Evolutionary conservation across 2,113 vertebrate genomes (phyloP), one percentile per base, ranked within the genome.

Genomic region (Aythya baeri): DNA sequence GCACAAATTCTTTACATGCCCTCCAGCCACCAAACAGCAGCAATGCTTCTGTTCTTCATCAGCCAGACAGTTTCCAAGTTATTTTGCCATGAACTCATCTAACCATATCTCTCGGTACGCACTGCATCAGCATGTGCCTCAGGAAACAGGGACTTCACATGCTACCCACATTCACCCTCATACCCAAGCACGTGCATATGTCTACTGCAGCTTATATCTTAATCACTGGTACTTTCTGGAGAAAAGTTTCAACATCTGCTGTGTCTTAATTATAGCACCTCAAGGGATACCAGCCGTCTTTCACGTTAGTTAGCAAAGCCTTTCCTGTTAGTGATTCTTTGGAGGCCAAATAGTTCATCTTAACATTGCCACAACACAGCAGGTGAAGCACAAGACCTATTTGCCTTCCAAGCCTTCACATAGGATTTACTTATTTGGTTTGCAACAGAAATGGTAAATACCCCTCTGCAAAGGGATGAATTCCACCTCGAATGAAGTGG

Each of bases 241-340:
- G 70, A 86, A 93, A 93, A 93, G 88, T 75, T 91, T 91, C 78
- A 96, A 68, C 83, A 92, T 83, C 91, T 96, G 86, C 88, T 93
- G 41, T 73, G 65, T 89, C 86, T 96, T 97, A 94, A 97, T 95
- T 91, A 95, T 5, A 82, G 67, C 78, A 75, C 66, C 96, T 87
- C 91, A 43, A 85, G 95, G 88, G 95, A 87, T 59, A 76, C 58
- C 66, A 92, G 73, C 62, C 81, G 67, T 94, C 77, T 92, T 86
- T 79, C 55, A 86, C 86, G 82, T 84, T 89, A 92, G 71, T 83
- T 92, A 96, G 90, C 62, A 96, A 95, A 96, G 73, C 55, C 27
- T 50, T 84, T 90, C 74, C 55, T 88, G 70, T 63, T 83, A 91
- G 74, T 43, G 83, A 93, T 73, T 83, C 86, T 92, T 92, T 32